phyloP scores from a whole-genome alignment of 2,797 vertebrate species.

The Labeo calbasu region DNA sequence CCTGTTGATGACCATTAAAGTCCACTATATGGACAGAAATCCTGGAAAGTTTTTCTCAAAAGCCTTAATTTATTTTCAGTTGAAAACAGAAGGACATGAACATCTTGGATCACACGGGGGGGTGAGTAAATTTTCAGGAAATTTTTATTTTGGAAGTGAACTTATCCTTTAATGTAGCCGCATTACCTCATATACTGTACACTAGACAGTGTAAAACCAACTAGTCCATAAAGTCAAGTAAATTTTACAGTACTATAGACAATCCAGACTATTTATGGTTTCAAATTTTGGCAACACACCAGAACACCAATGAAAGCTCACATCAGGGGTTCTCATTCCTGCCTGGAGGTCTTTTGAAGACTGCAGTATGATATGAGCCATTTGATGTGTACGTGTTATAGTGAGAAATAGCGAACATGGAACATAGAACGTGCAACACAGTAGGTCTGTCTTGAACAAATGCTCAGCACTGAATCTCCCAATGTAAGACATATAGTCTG shows the following conservation, averaged over 20 bases:
- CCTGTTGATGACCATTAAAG: too few relatives aligned
- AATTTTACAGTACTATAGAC: slow-evolving; percentile 8
- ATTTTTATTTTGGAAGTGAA: too few relatives aligned
- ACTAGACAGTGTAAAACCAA: neutral
- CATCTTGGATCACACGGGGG: too few relatives aligned
- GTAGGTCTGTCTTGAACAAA: slow-evolving; percentile 7
- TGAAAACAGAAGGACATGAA: too few relatives aligned
- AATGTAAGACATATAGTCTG: neutral
- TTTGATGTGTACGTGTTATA: slow-evolving; percentile 21
- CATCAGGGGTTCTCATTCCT: slow-evolving; percentile 29
- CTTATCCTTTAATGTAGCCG: neutral
- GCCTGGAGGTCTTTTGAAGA: slow-evolving; percentile 21
- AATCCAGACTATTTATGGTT: slow-evolving; percentile 41
- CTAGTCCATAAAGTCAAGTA: neutral
- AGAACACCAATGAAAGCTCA: slow-evolving; percentile 22
- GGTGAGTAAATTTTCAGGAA: too few relatives aligned
- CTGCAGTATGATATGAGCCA: neutral
- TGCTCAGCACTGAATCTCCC: neutral
- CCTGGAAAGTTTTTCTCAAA: too few relatives aligned
- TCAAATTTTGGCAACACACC: slow-evolving; percentile 38
- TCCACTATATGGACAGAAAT: too few relatives aligned
- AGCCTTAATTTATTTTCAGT: too few relatives aligned
- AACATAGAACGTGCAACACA: neutral
- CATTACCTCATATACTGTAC: neutral
- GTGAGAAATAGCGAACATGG: neutral